Percentiles rank a stretch among this genome's conserved stretches.
Conservation (phyloP, 2,888 invertebrate genomes). For the Hofmannophila pseudospretella region DNA sequence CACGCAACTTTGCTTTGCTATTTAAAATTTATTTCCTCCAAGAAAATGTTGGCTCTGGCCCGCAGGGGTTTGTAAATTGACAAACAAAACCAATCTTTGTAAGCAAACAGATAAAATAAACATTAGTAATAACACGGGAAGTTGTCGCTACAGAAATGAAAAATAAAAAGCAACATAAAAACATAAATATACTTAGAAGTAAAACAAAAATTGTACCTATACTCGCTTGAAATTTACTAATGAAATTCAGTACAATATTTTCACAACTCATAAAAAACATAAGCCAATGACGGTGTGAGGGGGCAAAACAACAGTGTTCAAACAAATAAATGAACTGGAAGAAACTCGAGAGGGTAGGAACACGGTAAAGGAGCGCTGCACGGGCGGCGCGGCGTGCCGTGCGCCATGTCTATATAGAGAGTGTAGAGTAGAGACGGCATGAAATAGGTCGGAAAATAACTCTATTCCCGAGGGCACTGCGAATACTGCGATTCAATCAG, state of each 20-base stretch:
- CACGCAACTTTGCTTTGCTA: constrained; percentile 9
- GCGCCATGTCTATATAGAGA: constrained; percentile 31
- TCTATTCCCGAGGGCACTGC: constrained; percentile 63
- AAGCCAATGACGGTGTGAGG: constrained; percentile 42
- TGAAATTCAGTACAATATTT: too few relatives aligned
- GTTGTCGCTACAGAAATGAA: too few relatives aligned
- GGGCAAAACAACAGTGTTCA: constrained; percentile 52
- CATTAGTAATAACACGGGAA: too few relatives aligned
- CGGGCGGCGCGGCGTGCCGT: constrained; percentile 27
- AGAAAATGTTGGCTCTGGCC: constrained; percentile 3
- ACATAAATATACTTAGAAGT: too few relatives aligned
- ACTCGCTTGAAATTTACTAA: too few relatives aligned
- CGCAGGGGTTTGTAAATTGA: background rate
- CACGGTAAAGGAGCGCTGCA: constrained; percentile 23
- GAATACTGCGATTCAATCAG: constrained; percentile 73
- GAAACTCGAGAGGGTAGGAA: constrained; percentile 65
- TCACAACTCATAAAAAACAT: constrained; percentile 38
- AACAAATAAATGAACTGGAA: constrained; percentile 72
- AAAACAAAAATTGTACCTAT: too few relatives aligned
- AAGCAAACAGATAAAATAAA: background rate
- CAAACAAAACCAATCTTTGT: constrained; percentile 3
- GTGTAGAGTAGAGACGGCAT: constrained; percentile 45
- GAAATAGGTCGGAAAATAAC: constrained; percentile 74
- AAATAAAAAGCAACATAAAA: too few relatives aligned
- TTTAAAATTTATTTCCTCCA: constrained; percentile 8